Percentiles rank a stretch among this genome's conserved stretches.
Evolutionary conservation across 2,113 vertebrate genomes (phyloP).

Genomic region (Galeopterus variegatus): DNA sequence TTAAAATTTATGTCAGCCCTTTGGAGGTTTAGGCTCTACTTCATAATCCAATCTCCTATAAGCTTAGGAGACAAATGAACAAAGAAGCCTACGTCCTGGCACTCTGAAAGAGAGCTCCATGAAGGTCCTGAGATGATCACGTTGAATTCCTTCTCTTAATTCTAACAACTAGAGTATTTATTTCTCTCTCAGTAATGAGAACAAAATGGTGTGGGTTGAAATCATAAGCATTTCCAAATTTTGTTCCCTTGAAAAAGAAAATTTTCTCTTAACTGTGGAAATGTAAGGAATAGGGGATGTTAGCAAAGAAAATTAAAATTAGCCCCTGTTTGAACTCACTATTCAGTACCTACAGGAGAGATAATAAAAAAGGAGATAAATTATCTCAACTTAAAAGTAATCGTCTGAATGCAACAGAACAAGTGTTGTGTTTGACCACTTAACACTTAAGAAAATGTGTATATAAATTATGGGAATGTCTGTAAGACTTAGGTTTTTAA

Average conservation of each 20-base stretch:
- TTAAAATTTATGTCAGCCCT: not conserved
- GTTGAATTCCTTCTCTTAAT: not conserved
- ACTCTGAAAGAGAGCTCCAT: not conserved
- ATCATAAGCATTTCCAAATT: not conserved
- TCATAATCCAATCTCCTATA: not conserved
- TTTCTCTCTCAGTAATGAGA: conserved; percentile 10
- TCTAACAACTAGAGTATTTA: not conserved
- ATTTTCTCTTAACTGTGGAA: not conserved
- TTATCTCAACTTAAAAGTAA: not conserved
- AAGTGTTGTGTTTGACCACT: not conserved
- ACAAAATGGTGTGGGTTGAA: not conserved
- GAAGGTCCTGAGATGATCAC: not conserved
- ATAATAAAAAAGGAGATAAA: not conserved
- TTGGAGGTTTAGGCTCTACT: not conserved
- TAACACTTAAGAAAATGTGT: not conserved
- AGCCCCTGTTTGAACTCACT: not conserved
- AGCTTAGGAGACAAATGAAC: not conserved
- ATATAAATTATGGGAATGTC: not conserved
- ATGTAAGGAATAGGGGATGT: not conserved
- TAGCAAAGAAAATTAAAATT: conserved; percentile 29
- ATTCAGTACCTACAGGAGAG: not conserved
- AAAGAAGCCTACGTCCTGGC: not conserved
- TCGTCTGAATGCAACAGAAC: not conserved
- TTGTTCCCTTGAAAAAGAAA: not conserved
- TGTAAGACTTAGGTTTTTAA: not conserved